phyloP scores from a whole-genome alignment of 2,113 vertebrate genomes.

The Neodon shergylaensis region DNA sequence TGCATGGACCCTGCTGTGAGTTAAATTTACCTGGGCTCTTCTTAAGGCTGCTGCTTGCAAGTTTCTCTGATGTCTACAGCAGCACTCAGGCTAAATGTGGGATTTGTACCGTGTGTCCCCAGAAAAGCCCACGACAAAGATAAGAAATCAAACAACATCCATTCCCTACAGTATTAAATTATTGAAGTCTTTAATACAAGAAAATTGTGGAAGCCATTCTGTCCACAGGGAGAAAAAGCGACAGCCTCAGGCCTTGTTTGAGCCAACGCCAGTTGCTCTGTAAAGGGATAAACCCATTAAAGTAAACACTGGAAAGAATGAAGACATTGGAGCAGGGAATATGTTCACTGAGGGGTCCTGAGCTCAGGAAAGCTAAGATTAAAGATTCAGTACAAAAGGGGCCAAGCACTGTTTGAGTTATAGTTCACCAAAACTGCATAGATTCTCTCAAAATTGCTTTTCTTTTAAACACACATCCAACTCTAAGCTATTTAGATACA shows the following conservation, averaged over 20 bases:
- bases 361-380: not conserved
- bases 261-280: not conserved
- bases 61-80: not conserved
- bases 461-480: not conserved
- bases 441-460: not conserved
- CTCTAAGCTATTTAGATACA: not conserved
- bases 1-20: not conserved
- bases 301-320: not conserved
- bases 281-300: not conserved
- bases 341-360: not conserved
- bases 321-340: not conserved
- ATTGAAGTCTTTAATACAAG: not conserved
- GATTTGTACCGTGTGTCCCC: not conserved
- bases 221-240: not conserved
- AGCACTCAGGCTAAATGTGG: not conserved
- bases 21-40: not conserved
- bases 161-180: not conserved
- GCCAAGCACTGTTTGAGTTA: not conserved
- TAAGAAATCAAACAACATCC: not conserved
- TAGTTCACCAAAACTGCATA: not conserved
- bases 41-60: not conserved
- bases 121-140: not conserved
- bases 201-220: conserved; percentile 5
- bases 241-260: not conserved
- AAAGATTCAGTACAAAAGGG: not conserved